Evolutionary conservation across 2,888 invertebrate species (phyloP), one percentile per base, ranked within the genome.

Genomic region (Coecobrya sp.): DNA sequence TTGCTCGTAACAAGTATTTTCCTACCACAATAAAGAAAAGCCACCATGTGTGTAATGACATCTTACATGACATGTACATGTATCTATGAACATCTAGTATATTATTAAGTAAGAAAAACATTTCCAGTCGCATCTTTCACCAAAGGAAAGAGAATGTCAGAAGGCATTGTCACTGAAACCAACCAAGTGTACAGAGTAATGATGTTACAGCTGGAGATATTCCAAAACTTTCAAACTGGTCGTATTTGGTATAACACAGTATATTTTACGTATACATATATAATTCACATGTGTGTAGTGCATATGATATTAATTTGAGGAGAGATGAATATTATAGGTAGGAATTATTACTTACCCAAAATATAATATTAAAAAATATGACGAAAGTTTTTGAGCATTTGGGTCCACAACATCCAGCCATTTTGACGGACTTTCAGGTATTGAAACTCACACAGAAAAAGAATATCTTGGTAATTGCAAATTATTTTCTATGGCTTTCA

Each of bases 261-360:
- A n/a, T n/a, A n/a, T n/a, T n/a, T n/a, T n/a, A n/a, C n/a, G n/a
- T n/a, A n/a, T n/a, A n/a, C n/a, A n/a, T n/a, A n/a, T n/a, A n/a
- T n/a, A n/a, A n/a, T n/a, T n/a, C n/a, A n/a, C n/a, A n/a, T n/a
- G n/a, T n/a, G n/a, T n/a, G n/a, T n/a, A n/a, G n/a, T n/a, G n/a
- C n/a, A n/a, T n/a, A n/a, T n/a, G n/a, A n/a, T n/a, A n/a, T n/a
- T n/a, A n/a, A n/a, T n/a, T n/a, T n/a, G n/a, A n/a, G n/a, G n/a
- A n/a, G n/a, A n/a, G n/a, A n/a, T n/a, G n/a, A n/a, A n/a, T n/a
- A n/a, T n/a, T n/a, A n/a, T n/a, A n/a, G n/a, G n/a, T n/a, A n/a
- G n/a, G n/a, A n/a, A n/a, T n/a, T n/a, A n/a, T n/a, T 3, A 95
- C 95, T 95, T 95, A 96, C 96, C 96, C 96, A 96, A 94, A 96